Evolutionary conservation across 1,140 invertebrate genomes (phyloP).

Genomic region (honey bee (Apis mellifera)): Amel_HAv3.1 CM009931.2:22147001-22147500

Average conservation of each 20-base stretch:
- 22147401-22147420: conserved; percentile 15
- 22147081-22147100: neutral
- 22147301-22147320: conserved; percentile 34
- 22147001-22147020: neutral
- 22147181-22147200: conserved; percentile 2
- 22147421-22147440: neutral
- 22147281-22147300: neutral
- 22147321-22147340: conserved; percentile 5
- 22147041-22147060: too few relatives aligned
- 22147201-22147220: neutral
- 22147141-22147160: neutral
- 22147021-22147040: neutral
- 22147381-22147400: conserved; percentile 32
- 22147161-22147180: neutral
- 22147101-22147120: neutral
- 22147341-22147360: neutral
- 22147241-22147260: neutral
- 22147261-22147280: conserved; percentile 4
- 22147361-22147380: neutral
- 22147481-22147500: neutral
- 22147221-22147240: neutral
- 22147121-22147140: neutral
- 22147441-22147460: too few relatives aligned
- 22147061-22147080: too few relatives aligned
- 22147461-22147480: too few relatives aligned